Percentiles rank a stretch among this genome's conserved stretches.
Evolutionary conservation across 2,113 vertebrate genomes (phyloP).

Genomic region (Gymnocephalus cernua): DNA sequence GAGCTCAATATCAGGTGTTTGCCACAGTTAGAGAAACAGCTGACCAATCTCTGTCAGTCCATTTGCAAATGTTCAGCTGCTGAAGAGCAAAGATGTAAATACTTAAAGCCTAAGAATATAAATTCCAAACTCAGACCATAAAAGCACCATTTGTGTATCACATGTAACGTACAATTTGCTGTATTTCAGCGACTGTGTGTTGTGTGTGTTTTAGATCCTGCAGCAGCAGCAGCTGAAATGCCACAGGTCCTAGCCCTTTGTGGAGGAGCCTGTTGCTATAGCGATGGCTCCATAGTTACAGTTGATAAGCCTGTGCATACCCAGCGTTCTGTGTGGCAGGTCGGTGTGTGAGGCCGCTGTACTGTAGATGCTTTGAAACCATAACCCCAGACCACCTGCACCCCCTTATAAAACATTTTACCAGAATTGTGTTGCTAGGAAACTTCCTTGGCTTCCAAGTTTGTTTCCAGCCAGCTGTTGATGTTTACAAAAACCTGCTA

Average conservation of each 20-base stretch:
- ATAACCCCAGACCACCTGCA: background rate
- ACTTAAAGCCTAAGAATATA: background rate
- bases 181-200: background rate
- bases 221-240: constrained; percentile 20
- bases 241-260: constrained; percentile 57
- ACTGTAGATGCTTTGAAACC: background rate
- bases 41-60: no score
- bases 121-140: background rate
- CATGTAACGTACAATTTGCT: background rate
- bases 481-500: background rate
- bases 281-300: constrained; percentile 46
- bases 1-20: no score
- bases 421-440: background rate
- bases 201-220: constrained; percentile 12
- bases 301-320: background rate
- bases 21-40: no score
- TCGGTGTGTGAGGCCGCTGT: background rate
- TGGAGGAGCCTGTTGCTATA: constrained; percentile 68
- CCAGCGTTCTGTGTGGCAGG: constrained; percentile 27
- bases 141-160: no score
- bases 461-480: background rate
- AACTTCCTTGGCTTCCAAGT: background rate
- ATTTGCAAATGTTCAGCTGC: background rate
- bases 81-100: background rate
- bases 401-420: background rate